Evolutionary conservation across 2,113 vertebrate genomes (phyloP).

Genomic region (Pipa parva): DNA sequence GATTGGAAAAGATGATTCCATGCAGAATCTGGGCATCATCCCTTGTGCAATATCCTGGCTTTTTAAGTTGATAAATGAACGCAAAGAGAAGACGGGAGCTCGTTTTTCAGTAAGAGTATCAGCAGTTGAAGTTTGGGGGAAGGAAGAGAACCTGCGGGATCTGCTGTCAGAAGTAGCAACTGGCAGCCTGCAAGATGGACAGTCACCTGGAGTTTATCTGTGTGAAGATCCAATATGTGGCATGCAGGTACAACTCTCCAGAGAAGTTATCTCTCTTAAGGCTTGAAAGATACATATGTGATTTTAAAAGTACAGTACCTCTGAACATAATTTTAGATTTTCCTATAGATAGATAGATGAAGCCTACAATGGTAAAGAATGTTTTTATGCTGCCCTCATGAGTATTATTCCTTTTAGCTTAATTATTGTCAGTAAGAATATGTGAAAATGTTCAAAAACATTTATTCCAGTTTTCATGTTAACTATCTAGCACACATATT

Average conservation of each 20-base stretch:
- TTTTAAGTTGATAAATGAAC: conserved; percentile 93
- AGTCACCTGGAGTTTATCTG: conserved; percentile 97
- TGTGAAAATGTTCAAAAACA: too few species aligned
- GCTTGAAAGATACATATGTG: too few species aligned
- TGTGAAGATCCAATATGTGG: conserved; percentile 97
- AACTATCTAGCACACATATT: too few species aligned
- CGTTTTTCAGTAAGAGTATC: conserved; percentile 97
- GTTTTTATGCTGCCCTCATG: too few species aligned
- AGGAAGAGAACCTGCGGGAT: conserved; percentile 94
- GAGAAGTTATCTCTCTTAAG: neutral
- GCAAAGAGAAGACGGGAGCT: conserved; percentile 93
- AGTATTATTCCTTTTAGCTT: too few species aligned
- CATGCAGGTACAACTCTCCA: conserved; percentile 82
- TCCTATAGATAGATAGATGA: too few species aligned
- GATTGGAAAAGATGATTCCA: conserved; percentile 92
- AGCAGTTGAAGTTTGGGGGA: conserved; percentile 95
- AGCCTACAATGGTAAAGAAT: too few species aligned
- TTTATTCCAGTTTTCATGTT: too few species aligned
- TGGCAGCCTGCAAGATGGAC: conserved; percentile 91
- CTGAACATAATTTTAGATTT: neutral
- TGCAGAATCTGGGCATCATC: conserved; percentile 92
- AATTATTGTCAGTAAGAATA: too few species aligned
- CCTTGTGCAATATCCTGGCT: conserved; percentile 98
- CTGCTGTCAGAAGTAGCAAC: conserved; percentile 91
- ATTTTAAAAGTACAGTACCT: too few species aligned